Evolutionary conservation across 2,113 vertebrate species (phyloP), one percentile per base, ranked within the genome.

Genomic region (Notarius quadriscutis): DNA sequence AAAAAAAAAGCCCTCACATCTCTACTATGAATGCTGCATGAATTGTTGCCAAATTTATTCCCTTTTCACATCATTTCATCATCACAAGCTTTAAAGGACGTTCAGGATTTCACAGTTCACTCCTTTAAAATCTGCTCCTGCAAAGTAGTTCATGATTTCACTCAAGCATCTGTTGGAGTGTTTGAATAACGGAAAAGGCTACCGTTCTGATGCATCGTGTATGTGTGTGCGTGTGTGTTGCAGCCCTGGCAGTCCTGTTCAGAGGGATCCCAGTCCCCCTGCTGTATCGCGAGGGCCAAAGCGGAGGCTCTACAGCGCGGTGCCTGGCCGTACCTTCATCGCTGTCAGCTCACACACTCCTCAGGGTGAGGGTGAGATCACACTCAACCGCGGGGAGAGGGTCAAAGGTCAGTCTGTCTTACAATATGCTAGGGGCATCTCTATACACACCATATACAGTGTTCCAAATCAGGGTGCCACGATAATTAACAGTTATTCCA

Each of bases 221-320:
- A 27, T 77, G 27, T 77, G 25, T 79, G 57, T 20, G 58, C 69
- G 63, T 84, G 58, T 81, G 0, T 69, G 20, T 62, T 41, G 14
- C 63, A 97, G 97, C 92, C 97, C 97, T 57, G 93, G 95, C 87
- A 94, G 92, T n/a, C 94, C 93, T 10, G 94, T 94, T 10, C 94
- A 93, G 30, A 92, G 92, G 86, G 96, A 96, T 86, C 91, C 91
- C 87, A 96, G 95, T 88, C 94, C 96, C 27, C 95, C 95, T 83
- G 91, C 92, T 9, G 94, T 94, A 63, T 95, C 96, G 22, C 96
- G 96, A 91, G 95, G 96, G 92, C 95, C 96, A 92, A 98, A 97
- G 94, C 96, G 96, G 93, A 96, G 97, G 93, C 96, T 98, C 90
- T 98, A 99, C 96, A 98, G 97, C 84, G 97, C 97, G 0, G 97